A percentile compares a stretch with the other conserved stretches of the same genome.
Conservation (phyloP, 2,888 invertebrate genomes). For the Ecliptopera silaceata region DNA sequence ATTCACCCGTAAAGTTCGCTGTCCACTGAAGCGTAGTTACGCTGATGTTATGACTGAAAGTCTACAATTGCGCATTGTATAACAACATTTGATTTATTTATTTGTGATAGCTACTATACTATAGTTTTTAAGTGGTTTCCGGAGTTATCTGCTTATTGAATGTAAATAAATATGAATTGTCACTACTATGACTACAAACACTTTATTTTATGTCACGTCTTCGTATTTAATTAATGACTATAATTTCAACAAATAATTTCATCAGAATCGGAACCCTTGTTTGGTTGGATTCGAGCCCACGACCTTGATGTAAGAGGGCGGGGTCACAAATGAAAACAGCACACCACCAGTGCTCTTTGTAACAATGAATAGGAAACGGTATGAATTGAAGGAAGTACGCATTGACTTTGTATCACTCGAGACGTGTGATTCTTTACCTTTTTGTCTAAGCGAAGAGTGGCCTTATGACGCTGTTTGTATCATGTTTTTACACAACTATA, state of each 20-base stretch:
- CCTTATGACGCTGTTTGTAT: no score
- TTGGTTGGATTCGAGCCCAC: neutral
- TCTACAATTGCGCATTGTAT: neutral
- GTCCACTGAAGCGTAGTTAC: constrained; percentile 21
- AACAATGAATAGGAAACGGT: constrained; percentile 11
- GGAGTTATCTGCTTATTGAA: no score
- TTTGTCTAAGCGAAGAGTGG: neutral
- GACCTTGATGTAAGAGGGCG: neutral
- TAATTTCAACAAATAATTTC: neutral
- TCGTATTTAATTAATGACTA: no score
- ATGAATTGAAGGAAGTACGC: constrained; percentile 19
- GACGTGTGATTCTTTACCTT: constrained; percentile 11
- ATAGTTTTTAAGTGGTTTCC: no score
- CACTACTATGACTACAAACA: no score
- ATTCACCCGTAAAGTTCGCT: constrained; percentile 18
- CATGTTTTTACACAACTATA: no score
- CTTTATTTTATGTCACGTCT: no score
- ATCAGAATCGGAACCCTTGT: neutral
- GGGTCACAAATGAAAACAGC: no score
- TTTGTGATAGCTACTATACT: no score
- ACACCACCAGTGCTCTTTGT: neutral
- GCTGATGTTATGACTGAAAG: constrained; percentile 8
- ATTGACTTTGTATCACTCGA: constrained; percentile 12
- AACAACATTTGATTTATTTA: neutral
- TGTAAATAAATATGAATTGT: no score